Percentiles rank a stretch among this genome's conserved stretches.
phyloP scores from a whole-genome alignment of 2,888 invertebrate species.

The Vannuccia rotundouncinata region DNA sequence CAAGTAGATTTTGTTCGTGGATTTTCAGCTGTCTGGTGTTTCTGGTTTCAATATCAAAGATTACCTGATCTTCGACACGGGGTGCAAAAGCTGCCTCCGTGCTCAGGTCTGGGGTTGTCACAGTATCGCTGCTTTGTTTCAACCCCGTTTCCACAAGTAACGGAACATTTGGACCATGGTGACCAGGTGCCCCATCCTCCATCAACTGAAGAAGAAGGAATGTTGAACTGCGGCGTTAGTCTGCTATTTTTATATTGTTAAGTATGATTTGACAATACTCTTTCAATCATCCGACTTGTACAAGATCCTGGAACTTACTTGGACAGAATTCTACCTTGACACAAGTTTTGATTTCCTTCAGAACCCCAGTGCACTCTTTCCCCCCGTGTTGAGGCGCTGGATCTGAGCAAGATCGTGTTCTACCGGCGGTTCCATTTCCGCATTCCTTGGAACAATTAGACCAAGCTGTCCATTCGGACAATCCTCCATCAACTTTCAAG shows the following conservation, averaged over 20 bases:
- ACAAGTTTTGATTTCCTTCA: slow-evolving; percentile 34
- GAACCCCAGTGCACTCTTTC: slow-evolving; percentile 45
- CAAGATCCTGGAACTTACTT: too few relatives aligned
- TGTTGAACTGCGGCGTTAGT: too few relatives aligned
- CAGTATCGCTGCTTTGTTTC: slow-evolving; percentile 49
- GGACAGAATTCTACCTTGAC: slow-evolving; percentile 12
- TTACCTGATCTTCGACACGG: neutral
- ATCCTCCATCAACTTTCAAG: neutral
- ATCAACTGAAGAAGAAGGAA: slow-evolving; percentile 47
- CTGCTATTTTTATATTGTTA: too few relatives aligned
- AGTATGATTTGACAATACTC: too few relatives aligned
- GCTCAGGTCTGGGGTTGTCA: slow-evolving; percentile 48
- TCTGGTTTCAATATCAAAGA: too few relatives aligned
- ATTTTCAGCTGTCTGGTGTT: too few relatives aligned
- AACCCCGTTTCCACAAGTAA: slow-evolving; percentile 53
- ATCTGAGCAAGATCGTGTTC: neutral
- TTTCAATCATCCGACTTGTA: too few relatives aligned
- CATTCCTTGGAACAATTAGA: neutral
- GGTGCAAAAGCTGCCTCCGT: slow-evolving; percentile 49
- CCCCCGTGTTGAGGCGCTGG: neutral
- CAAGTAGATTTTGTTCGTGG: too few relatives aligned
- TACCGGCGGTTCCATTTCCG: neutral
- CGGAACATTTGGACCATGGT: slow-evolving; percentile 53
- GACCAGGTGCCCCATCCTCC: slow-evolving; percentile 55
- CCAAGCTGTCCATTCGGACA: neutral